Base-by-base conservation (phyloP, 35 echinoderm and acorn worm genomes). In the Ophiothrix spiculata region DNA sequence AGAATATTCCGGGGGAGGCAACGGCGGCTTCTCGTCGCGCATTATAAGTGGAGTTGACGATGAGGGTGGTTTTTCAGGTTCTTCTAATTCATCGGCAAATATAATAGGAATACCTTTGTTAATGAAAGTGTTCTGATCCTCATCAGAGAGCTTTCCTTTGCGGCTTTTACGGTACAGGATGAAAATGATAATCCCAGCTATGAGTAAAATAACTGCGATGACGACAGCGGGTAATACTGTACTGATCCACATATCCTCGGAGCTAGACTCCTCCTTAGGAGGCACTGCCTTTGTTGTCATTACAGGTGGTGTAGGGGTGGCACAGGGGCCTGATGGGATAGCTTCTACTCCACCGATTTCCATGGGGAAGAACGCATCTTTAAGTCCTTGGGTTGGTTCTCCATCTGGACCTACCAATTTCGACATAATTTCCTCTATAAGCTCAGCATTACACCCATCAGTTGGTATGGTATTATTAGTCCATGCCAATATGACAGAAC, bases 51-150 rank as follows among this genome's bases (percentile, higher is more conserved):
- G 96, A 31, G 88, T 80, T 31, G 88, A 78, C 21, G 96, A 91
- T 17, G 91, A 90, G 31, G 96, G 91, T 32, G 89, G 96, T 60
- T 99, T 99, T 77, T 99, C 96, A 16, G 85, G 86, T 25, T 99
- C 92, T 77, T 99, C 92, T 12, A 99, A 85, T 77, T 99, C 96
- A 49, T 93, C 89, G 0, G 96, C 85, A 49, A 99, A 93, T 40
- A 99, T 99, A 79, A 99, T 99, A 14, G 96, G 96, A 64, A 99
- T 99, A 36, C 96, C 92, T 84, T 99, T 99, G 41, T 94, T 99
- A 38, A 99, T 94, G 85, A 99, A 99, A 8, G 96, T 99, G 60
- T 92, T 87, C 56, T 99, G 85, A 78, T 99, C 96, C 87, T 99
- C 96, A 74, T 99, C 96, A 0, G 96, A 99, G 21, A 99, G 84